Evolutionary conservation across 2,888 invertebrate genomes (phyloP), one percentile per base, ranked within the genome.

Genomic region (Lissonota sp.): DNA sequence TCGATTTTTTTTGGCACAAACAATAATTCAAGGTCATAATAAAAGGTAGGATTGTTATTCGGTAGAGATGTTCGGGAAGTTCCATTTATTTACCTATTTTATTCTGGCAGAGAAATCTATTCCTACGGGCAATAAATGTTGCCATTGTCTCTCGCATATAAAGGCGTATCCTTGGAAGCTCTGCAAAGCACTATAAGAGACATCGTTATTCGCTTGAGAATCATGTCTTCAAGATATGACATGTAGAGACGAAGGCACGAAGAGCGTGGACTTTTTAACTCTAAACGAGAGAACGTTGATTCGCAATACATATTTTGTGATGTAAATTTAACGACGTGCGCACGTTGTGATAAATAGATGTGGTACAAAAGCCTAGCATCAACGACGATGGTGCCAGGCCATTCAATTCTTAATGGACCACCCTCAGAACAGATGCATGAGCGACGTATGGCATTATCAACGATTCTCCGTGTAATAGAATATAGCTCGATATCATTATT

Each of bases 401-500:
- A 55, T 79, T 73, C 63, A 49, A 44, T 74, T 51, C 51, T 57
- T 69, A 69, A 79, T 74, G 37, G 62, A 51, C 49, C 42, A 16
- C n/a, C 44, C 53, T 70, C 63, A 14, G 57, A 63, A 16, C 69
- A 74, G 57, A 69, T 73, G 67, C 67, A 51, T 46, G 73, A 69
- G 63, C 62, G 67, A 79, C 69, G 73, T 79, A 44, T 37, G 55
- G 6, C 37, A 16, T 49, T 26, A 53, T 53, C 8, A 5, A 14
- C 14, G 14, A 16, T 14, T 44, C 44, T 55, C 44, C 53, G 14
- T 37, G 44, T 46, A 55, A 73, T 57, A 39, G 44, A 73, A 73
- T 16, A 44, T 1, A 6, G 7, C 44, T 10, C 10, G 44, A 44
- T 6, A 44, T 44, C 10, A 6, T 44, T 10, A 8, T 10, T 4